Percentiles rank a stretch among this genome's conserved stretches.
phyloP scores from a whole-genome alignment of 2,113 vertebrate species.

The Ammospiza caudacuta region DNA sequence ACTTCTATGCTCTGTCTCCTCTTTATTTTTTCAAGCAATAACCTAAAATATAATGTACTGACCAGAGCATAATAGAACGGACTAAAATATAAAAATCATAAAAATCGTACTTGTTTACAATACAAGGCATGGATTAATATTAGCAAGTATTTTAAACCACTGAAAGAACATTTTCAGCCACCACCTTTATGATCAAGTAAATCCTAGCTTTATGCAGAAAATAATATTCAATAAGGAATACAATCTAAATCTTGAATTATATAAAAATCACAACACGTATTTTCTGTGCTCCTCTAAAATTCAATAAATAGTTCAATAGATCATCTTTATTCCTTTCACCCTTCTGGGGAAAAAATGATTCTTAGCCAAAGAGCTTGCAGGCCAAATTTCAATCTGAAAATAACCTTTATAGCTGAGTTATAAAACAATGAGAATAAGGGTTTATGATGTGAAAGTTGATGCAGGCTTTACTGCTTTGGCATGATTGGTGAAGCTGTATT shows the following conservation, averaged over 20 bases:
- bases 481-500: neutral
- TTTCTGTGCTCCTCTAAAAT: conserved; percentile 38
- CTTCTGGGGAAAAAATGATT: conserved; percentile 36
- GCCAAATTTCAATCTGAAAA: conserved; percentile 53
- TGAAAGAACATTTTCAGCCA: neutral
- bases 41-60: neutral
- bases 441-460: conserved; percentile 25
- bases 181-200: conserved; percentile 25
- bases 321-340: conserved; percentile 48
- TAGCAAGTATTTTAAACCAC: neutral
- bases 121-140: neutral
- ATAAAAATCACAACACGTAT: conserved; percentile 25
- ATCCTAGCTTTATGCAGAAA: conserved; percentile 33
- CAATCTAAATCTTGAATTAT: conserved; percentile 46
- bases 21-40: neutral
- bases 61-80: neutral
- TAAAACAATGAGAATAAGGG: conserved; percentile 27
- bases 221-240: conserved; percentile 48
- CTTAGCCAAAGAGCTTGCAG: neutral
- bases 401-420: conserved; percentile 42
- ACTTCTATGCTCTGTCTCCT: neutral
- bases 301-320: conserved; percentile 58
- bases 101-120: neutral
- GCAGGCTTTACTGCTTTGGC: neutral
- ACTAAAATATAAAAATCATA: conserved; percentile 7